Evolutionary conservation across 2,797 vertebrate species (phyloP).

Genomic region (Buphagus erythrorhynchus): DNA sequence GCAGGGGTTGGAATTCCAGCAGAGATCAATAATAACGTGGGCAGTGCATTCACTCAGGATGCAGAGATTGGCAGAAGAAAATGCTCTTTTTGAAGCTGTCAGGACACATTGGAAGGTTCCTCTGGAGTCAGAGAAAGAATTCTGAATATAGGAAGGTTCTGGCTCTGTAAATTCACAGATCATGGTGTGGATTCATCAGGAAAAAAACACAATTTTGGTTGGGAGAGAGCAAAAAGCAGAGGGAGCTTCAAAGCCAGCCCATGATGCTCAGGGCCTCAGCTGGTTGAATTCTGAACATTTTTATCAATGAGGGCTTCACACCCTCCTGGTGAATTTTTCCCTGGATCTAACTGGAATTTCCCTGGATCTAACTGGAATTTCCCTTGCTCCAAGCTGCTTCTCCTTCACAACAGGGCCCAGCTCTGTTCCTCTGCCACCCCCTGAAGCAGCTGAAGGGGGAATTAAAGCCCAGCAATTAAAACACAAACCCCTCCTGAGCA

Average conservation of each 20-base stretch:
- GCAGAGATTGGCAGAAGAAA: neutral
- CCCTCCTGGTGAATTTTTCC: rapidly evolving
- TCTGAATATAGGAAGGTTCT: neutral
- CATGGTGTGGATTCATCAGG: rapidly evolving
- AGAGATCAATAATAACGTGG: neutral
- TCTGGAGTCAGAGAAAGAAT: neutral
- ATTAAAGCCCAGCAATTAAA: neutral
- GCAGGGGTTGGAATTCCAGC: neutral
- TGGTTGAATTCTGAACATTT: neutral
- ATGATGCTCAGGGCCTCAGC: neutral
- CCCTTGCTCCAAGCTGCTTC: neutral
- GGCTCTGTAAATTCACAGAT: neutral
- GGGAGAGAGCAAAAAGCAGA: neutral
- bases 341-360: neutral
- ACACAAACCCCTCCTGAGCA: neutral
- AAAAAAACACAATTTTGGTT: neutral
- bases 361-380: neutral
- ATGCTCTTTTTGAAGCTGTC: neutral
- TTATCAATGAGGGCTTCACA: neutral
- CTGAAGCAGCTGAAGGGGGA: rapidly evolving
- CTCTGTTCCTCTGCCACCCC: neutral
- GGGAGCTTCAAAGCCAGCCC: neutral
- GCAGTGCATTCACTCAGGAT: neutral
- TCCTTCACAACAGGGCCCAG: rapidly evolving
- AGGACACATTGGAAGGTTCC: rapidly evolving